A percentile compares a stretch with the other conserved stretches of the same genome.
phyloP scores from a whole-genome alignment of 2,888 invertebrate genomes.

The Mimachlamys varia region DNA sequence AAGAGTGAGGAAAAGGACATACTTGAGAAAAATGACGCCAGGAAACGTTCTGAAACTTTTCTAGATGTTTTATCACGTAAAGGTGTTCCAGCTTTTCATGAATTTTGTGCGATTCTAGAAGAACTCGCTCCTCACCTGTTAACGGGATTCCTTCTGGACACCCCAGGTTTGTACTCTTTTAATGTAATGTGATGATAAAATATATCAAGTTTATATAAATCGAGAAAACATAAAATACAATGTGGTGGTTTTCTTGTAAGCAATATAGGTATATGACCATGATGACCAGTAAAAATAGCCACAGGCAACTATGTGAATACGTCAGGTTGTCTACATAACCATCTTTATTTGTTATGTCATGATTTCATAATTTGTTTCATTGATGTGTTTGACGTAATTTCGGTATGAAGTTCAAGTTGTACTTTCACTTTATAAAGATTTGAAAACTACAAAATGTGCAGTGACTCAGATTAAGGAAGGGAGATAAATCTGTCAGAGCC shows the following conservation, averaged over 20 bases:
- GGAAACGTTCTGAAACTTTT: constrained; percentile 71
- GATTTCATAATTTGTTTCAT: not conserved
- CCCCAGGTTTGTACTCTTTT: constrained; percentile 63
- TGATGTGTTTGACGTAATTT: not conserved
- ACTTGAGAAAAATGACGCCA: constrained; percentile 61
- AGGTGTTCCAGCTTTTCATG: constrained; percentile 74
- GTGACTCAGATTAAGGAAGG: not conserved
- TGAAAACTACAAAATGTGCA: constrained; percentile 35
- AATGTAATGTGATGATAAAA: not conserved
- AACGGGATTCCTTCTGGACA: constrained; percentile 70
- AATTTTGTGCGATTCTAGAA: constrained; percentile 78
- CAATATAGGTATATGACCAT: not conserved
- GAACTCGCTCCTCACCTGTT: constrained; percentile 71
- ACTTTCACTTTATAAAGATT: constrained; percentile 25
- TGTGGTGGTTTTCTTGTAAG: not conserved
- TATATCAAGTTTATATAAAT: not conserved
- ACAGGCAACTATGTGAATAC: not conserved
- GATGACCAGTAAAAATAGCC: not conserved
- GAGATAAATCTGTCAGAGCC: constrained; percentile 1
- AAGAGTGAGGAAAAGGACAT: constrained; percentile 72
- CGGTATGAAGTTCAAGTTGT: no score
- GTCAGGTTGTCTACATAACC: not conserved
- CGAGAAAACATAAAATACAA: not conserved
- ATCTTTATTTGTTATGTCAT: not conserved
- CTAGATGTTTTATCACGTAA: constrained; percentile 76